Conservation (phyloP, 2,797 vertebrate genomes). For the Limnodromus scolopaceus region DNA sequence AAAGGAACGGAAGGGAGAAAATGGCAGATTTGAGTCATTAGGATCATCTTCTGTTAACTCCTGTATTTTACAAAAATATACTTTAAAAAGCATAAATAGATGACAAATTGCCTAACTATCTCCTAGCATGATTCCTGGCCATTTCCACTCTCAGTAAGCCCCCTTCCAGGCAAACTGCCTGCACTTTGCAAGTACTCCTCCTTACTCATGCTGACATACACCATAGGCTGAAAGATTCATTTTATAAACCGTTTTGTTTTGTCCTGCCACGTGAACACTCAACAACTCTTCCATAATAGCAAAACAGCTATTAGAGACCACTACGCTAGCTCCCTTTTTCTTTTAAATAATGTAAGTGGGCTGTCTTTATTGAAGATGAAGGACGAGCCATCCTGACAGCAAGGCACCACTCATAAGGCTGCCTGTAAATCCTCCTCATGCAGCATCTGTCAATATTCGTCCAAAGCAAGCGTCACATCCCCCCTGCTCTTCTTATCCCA, state of each 20-base stretch:
- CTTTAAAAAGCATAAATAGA: constrained; percentile 55
- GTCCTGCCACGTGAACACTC: neutral
- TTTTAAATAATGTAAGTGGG: neutral
- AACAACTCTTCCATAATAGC: neutral
- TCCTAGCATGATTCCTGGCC: neutral
- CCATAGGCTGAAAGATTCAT: neutral
- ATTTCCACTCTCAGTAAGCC: neutral
- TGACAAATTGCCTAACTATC: constrained; percentile 38
- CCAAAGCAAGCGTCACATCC: neutral
- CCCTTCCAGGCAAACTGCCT: neutral
- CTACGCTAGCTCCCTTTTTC: neutral
- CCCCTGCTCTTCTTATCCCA: neutral
- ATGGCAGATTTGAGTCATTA: constrained; percentile 50
- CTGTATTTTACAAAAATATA: constrained; percentile 53
- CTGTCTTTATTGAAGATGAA: neutral
- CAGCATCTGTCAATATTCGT: neutral
- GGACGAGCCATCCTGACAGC: neutral
- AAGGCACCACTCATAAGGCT: neutral
- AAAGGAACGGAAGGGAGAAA: constrained; percentile 50
- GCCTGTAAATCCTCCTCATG: neutral
- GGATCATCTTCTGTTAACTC: constrained; percentile 56
- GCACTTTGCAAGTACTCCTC: neutral
- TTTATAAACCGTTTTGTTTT: neutral
- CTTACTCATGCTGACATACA: neutral
- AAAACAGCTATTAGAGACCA: neutral